A percentile compares a stretch with the other conserved stretches of the same genome.
Conservation (phyloP, 2,797 vertebrate genomes). For the Oryzias dopingdopingensis region DNA sequence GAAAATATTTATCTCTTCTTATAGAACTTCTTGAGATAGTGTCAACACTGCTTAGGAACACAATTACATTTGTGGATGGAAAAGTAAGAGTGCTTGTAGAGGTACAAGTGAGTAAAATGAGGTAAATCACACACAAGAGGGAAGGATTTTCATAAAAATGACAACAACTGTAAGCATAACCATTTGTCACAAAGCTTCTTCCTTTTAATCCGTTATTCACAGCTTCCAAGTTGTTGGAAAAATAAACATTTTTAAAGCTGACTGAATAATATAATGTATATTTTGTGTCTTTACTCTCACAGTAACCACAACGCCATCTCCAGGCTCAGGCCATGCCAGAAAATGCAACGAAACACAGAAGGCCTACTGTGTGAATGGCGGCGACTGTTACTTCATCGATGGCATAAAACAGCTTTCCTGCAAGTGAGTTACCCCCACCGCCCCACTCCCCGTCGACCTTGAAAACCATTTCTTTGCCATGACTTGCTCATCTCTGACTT, state of each 20-base stretch:
- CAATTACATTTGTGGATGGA: constrained; percentile 65
- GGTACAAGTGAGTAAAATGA: constrained; percentile 48
- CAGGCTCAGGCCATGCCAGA: constrained; percentile 92
- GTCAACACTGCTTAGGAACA: constrained; percentile 72
- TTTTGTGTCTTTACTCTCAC: constrained; percentile 31
- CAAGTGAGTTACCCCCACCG: constrained; percentile 80
- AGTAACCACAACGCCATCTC: constrained; percentile 91
- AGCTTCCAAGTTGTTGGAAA: neutral
- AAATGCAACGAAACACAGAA: constrained; percentile 97
- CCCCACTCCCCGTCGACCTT: neutral
- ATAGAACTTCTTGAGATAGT: constrained; percentile 71
- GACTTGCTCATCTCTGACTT: neutral
- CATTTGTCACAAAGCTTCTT: neutral
- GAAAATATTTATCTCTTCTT: constrained; percentile 78
- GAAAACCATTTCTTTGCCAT: neutral
- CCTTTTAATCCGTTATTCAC: too few relatives aligned
- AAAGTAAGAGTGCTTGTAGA: constrained; percentile 65
- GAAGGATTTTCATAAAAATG: constrained; percentile 16
- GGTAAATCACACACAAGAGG: constrained; percentile 15
- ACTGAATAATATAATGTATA: neutral
- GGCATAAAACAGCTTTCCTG: constrained; percentile 96
- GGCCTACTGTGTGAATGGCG: constrained; percentile 95
- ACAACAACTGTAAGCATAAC: constrained; percentile 1
- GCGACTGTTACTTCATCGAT: constrained; percentile 95
- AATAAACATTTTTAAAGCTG: neutral